Evolutionary conservation across 30 jellyfish, hydroid and myxozoan genomes (phyloP).

Genomic region (Aurelia sp.): DNA sequence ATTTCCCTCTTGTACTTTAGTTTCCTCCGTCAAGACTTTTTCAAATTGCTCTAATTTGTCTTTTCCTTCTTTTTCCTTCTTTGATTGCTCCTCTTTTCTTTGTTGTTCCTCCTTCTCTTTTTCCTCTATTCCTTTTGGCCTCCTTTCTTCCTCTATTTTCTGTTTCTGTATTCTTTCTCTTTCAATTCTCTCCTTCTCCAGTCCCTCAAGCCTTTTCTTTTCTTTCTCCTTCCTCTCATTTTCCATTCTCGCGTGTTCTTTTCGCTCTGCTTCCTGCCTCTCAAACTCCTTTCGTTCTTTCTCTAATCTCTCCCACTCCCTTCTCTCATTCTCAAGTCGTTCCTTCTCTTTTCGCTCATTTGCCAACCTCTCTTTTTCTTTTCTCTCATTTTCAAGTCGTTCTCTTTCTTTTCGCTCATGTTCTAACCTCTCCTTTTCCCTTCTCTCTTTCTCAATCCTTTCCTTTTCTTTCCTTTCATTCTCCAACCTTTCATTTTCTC

Average conservation of each 20-base stretch:
- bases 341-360: not conserved
- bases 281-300: not conserved
- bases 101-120: no score
- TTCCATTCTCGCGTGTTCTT: not conserved
- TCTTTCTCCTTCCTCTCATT: conserved; percentile 15
- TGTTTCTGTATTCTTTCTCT: not conserved
- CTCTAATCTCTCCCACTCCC: conserved; percentile 9
- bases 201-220: not conserved
- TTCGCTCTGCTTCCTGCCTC: conserved; percentile 5
- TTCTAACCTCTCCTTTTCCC: conserved; percentile 32
- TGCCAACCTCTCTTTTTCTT: conserved; percentile 35
- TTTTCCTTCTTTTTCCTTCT: no score
- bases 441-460: conserved; percentile 31
- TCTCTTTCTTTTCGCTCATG: conserved; percentile 29
- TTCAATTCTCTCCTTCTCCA: conserved; percentile 21
- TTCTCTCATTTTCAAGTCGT: conserved; percentile 17
- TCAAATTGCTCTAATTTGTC: no score
- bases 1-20: no score
- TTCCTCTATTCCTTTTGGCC: not conserved
- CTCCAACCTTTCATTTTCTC: not conserved
- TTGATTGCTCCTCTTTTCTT: no score
- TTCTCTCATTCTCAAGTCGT: conserved; percentile 11
- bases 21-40: no score
- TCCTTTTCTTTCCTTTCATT: conserved; percentile 11
- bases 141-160: conserved; percentile 1